Conservation (phyloP, 1,140 invertebrate genomes). For the Papilio helenus region DNA sequence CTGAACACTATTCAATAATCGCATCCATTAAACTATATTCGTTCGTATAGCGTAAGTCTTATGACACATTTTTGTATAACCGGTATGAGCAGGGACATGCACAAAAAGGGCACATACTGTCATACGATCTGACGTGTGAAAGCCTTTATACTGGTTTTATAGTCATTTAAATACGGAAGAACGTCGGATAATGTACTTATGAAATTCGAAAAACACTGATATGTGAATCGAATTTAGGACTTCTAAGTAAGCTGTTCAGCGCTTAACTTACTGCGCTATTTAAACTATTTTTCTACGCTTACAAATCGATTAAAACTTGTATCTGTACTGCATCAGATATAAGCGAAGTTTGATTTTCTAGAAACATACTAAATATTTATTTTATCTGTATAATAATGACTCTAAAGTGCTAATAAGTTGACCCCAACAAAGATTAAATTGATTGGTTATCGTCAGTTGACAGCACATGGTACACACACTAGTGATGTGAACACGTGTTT, state of each 20-base stretch:
- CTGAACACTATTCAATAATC: background rate
- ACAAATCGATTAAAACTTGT: too few relatives aligned
- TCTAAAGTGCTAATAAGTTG: background rate
- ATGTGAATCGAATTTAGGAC: too few relatives aligned
- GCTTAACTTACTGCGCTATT: too few relatives aligned
- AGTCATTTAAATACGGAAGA: background rate
- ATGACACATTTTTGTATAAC: background rate
- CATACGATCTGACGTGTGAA: background rate
- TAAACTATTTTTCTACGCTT: too few relatives aligned
- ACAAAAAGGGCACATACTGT: conserved; percentile 4
- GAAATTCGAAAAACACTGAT: background rate
- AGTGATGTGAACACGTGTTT: background rate
- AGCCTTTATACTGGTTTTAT: conserved; percentile 1
- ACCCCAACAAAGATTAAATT: background rate
- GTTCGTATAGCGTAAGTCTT: background rate
- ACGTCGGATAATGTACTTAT: background rate
- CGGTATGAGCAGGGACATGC: background rate
- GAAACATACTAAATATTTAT: background rate
- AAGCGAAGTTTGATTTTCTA: background rate
- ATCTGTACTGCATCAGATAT: background rate
- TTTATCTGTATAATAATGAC: background rate
- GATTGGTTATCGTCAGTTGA: conserved; percentile 4
- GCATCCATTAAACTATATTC: background rate
- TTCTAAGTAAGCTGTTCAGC: too few relatives aligned
- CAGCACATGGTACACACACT: background rate